A percentile compares a stretch with the other conserved stretches of the same genome.
Conservation (phyloP, 2,888 invertebrate species). For the Apeira syringaria region DNA sequence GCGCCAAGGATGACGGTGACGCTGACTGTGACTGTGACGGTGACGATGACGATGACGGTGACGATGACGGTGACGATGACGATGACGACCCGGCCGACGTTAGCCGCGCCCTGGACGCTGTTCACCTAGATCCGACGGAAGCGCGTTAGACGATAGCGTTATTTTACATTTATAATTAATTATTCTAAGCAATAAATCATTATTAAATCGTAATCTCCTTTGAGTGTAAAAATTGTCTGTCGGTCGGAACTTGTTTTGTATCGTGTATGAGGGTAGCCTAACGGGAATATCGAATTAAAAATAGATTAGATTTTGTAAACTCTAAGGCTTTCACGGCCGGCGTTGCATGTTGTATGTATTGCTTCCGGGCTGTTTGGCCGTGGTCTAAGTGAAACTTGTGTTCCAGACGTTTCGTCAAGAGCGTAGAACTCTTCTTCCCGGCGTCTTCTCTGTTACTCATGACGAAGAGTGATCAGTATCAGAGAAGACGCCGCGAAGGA, state of each 20-base stretch:
- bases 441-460: no score
- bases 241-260: slow-evolving; percentile 6
- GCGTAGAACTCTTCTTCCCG: no score
- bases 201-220: slow-evolving; percentile 8
- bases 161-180: not conserved
- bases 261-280: slow-evolving; percentile 6
- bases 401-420: no score
- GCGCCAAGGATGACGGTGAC: not conserved
- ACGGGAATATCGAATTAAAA: not conserved
- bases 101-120: not conserved
- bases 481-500: no score
- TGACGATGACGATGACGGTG: not conserved
- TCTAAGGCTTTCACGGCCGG: no score
- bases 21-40: not conserved
- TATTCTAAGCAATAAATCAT: slow-evolving; percentile 6
- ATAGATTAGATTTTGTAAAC: no score
- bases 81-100: not conserved
- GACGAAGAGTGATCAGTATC: no score
- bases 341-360: no score
- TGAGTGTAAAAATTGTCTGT: slow-evolving; percentile 9
- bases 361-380: no score
- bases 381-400: no score
- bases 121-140: not conserved
- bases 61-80: not conserved
- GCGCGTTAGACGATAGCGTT: not conserved